Evolutionary conservation across 1,140 invertebrate genomes (phyloP).

Genomic region (Hyles vespertilio): DNA sequence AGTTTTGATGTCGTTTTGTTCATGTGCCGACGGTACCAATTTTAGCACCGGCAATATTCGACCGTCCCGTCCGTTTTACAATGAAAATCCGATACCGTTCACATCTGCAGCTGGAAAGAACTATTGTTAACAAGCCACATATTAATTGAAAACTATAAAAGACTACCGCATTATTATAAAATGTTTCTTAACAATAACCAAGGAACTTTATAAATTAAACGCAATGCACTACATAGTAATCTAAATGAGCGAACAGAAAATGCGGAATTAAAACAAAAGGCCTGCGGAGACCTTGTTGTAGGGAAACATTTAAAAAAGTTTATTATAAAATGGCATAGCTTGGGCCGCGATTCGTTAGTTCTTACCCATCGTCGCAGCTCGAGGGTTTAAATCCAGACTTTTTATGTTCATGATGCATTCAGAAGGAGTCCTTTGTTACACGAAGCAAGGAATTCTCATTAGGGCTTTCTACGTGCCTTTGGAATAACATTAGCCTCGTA

Average conservation of each 20-base stretch:
- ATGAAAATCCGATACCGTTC: too few species aligned
- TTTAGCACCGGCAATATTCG: background rate
- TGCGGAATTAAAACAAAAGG: slow-evolving; percentile 32
- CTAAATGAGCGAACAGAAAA: slow-evolving; percentile 30
- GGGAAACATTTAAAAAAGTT: slow-evolving; percentile 33
- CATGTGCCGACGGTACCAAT: slow-evolving; percentile 5
- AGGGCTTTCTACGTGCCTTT: slow-evolving; percentile 60
- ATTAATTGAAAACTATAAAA: too few species aligned
- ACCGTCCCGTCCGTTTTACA: slow-evolving; percentile 1
- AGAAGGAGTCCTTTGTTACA: slow-evolving; percentile 55
- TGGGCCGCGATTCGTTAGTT: slow-evolving; percentile 31
- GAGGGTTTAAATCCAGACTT: slow-evolving; percentile 52
- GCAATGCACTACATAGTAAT: slow-evolving; percentile 21
- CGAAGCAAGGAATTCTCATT: slow-evolving; percentile 62
- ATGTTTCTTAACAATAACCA: slow-evolving; percentile 9
- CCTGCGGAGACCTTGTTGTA: slow-evolving; percentile 16
- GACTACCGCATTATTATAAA: background rate
- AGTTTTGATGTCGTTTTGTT: slow-evolving; percentile 37
- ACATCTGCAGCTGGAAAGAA: too few species aligned
- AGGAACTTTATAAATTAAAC: slow-evolving; percentile 12
- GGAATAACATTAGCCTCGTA: slow-evolving; percentile 57
- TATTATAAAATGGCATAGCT: slow-evolving; percentile 32
- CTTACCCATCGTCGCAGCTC: slow-evolving; percentile 37
- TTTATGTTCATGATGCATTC: slow-evolving; percentile 59
- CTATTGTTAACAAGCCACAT: too few species aligned